Evolutionary conservation across 30 jellyfish, hydroid and myxozoan genomes (phyloP), one percentile per base, ranked within the genome.

Genomic region (Turritopsis dohrnii): DNA sequence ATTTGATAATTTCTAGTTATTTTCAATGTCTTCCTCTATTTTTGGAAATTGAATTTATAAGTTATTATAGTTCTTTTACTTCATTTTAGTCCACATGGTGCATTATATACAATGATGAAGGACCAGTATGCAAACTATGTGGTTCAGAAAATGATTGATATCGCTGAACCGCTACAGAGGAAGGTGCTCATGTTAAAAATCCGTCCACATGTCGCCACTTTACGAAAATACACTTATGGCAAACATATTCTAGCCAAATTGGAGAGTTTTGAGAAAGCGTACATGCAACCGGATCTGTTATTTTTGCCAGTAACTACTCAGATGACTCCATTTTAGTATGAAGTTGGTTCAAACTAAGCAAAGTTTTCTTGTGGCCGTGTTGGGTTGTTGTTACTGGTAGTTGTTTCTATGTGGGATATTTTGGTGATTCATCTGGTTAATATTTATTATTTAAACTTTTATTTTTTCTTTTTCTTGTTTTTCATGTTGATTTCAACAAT

Each of bases 111-210:
- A 29, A 95, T 95, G 99, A 95, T 95, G 99, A 95, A 95, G 76
- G 99, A 95, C 74, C 97, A 90, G 72, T 95, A 81, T 87, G 99
- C 99, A 18, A 95, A 95, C 71, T 95, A 95, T 83, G 99, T 95
- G 26, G 97, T 95, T 16, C 99, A 95, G 87, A 90, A 89, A 69
- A 95, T 95, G 97, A 89, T 95, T 27, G 99, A 95, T 74, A 90
- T 89, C 27, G 99, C 97, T 28, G 97, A 94, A 74, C 97, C 97
- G 24, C 22, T 89, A 29, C 97, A 89, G 77, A 87, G 95, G 86
- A 94, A 94, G 66, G 84, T 89, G 82, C 81, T 94, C 60, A 84
- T 94, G 79, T 93, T 54, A 71, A 90, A 85, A 80, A 95, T 95
- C 71, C 74, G 97, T 28, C 99, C 99, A 18, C 97, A 95, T 79